These are phyloP conservation scores for Dipodomys spectabilis DNA, from an alignment of 2,113 vertebrate species.

Conservation along the genomic window DNA sequence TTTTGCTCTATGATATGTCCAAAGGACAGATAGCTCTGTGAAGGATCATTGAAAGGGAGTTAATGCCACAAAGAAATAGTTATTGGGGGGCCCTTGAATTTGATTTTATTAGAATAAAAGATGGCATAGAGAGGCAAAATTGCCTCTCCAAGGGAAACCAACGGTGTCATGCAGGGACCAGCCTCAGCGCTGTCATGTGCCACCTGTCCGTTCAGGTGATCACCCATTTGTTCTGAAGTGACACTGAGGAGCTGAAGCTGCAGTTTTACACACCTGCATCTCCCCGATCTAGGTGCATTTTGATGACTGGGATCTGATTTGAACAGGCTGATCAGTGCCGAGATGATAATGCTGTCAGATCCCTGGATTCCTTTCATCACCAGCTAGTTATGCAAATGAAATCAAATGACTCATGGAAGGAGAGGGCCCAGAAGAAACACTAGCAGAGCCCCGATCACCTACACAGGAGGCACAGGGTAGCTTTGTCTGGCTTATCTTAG, in stretches of 20 bases:
- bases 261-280: not conserved
- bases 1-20: not conserved
- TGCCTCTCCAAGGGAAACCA: not conserved
- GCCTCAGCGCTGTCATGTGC: conserved; percentile 50
- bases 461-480: not conserved
- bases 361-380: conserved; percentile 1
- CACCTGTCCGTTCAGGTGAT: conserved; percentile 46
- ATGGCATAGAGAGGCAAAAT: not conserved
- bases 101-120: not conserved
- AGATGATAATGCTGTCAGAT: conserved; percentile 41
- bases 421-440: not conserved
- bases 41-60: not conserved
- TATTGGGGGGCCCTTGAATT: not conserved
- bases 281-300: conserved; percentile 2
- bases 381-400: conserved; percentile 63
- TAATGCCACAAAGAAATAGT: not conserved
- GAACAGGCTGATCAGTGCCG: not conserved
- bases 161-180: not conserved
- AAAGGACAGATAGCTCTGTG: not conserved
- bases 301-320: conserved; percentile 39
- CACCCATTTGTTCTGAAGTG: not conserved
- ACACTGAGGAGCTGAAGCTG: not conserved
- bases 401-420: not conserved
- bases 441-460: not conserved
- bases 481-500: not conserved